Evolutionary conservation across 2,888 invertebrate genomes (phyloP), one percentile per base, ranked within the genome.

Genomic region (Drosophila suboccidentalis): DNA sequence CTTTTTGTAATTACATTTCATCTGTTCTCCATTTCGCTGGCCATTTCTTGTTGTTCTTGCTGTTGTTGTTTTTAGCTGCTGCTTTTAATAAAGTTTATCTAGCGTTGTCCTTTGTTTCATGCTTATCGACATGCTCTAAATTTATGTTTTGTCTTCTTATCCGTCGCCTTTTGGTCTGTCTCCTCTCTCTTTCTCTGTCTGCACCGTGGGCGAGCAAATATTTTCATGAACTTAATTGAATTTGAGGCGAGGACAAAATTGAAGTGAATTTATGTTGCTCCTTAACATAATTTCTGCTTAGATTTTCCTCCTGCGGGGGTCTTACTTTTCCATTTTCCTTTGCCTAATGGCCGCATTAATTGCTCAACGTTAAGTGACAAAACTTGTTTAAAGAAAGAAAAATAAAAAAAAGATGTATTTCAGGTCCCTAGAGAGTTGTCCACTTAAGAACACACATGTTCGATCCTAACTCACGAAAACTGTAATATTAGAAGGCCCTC

Each of bases 221-320:
- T 88, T 88, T 87, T 84, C 76, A 80, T 87, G 82, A 82, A 87
- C 76, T 86, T 90, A 90, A 90, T 90, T 90, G 88, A 89, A 90
- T 90, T 90, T 75, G 75, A 82, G 82, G 71, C 75, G 51, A 73
- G 80, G 41, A 60, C 46, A 41, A 51, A 82, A 80, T 78, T 80
- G 75, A 73, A 79, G 71, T 78, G 76, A 84, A 81, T 82, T 84
- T 75, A 51, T 13, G 55, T 65, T 68, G 78, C 75, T 88, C 71
- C 76, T 89, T 80, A 82, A 75, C 84, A 76, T 78, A 82, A 85
- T 75, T 77, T 72, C 44, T 54, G 61, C 58, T 61, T 50, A 11
- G 32, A 49, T 63, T 44, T 41, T 29, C 44, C 39, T 15, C 9
- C 22, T 46, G 26, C 43, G 47, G 36, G 17, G 13, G 10, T 26